Conservation (phyloP, 2,113 vertebrate genomes). For the Platysternon megacephalum region DNA sequence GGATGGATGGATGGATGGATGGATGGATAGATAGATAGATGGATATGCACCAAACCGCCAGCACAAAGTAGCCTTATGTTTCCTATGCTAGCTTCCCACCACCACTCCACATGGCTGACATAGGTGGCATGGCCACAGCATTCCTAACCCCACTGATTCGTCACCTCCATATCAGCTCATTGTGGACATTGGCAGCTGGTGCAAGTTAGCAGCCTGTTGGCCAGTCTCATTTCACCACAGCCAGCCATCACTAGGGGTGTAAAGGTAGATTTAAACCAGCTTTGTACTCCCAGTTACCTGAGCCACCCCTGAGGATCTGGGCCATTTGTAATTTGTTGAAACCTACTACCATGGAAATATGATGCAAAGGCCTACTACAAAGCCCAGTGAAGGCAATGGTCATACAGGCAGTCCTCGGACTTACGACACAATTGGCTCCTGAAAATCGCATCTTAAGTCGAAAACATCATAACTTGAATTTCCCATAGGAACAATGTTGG, state of each 20-base stretch:
- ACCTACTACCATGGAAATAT: background rate
- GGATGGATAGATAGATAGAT: background rate
- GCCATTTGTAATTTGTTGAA: constrained; percentile 1
- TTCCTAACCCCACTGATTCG: background rate
- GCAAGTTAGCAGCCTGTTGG: background rate
- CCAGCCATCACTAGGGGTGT: background rate
- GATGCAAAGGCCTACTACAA: background rate
- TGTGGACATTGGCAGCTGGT: background rate
- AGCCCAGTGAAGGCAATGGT: background rate
- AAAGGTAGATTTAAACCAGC: background rate
- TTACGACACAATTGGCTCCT: no score
- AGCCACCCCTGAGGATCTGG: constrained; percentile 2
- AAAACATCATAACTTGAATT: no score
- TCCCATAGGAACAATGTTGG: no score
- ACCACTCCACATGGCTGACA: background rate
- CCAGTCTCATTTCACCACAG: background rate
- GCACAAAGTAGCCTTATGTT: background rate
- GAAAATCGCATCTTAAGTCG: no score
- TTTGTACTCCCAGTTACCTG: background rate
- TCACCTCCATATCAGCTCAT: background rate
- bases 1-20: background rate
- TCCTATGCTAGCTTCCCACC: background rate
- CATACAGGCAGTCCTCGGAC: background rate
- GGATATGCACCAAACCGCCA: background rate
- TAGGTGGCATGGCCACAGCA: background rate